Evolutionary conservation across 30 jellyfish, hydroid and myxozoan genomes (phyloP).

Genomic region (Nemopilema nomurai): DNA sequence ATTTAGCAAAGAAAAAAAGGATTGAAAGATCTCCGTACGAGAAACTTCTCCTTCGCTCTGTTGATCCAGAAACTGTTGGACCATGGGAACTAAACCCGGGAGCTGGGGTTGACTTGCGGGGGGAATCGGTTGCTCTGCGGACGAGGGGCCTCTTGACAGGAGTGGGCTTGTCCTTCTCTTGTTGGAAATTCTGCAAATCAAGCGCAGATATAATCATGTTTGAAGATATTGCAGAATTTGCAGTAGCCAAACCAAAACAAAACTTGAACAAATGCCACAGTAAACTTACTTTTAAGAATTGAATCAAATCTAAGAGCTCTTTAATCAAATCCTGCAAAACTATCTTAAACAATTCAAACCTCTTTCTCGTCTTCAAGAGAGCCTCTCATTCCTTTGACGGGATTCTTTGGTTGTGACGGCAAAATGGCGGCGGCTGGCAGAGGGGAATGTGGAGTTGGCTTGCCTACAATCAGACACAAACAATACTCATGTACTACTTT

Average conservation of each 20-base stretch:
- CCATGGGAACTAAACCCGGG: conserved; percentile 41
- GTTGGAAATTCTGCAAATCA: not conserved
- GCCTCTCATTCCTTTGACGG: conserved; percentile 24
- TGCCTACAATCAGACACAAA: not conserved
- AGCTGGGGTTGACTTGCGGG: conserved; percentile 27
- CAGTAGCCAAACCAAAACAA: too few relatives aligned
- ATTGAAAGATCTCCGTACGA: too few relatives aligned
- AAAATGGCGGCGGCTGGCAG: conserved; percentile 71
- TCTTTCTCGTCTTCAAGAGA: conserved; percentile 48
- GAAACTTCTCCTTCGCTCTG: conserved; percentile 31
- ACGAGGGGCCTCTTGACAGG: conserved; percentile 27
- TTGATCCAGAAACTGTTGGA: conserved; percentile 4
- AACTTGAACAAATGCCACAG: too few relatives aligned
- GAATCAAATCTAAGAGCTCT: too few relatives aligned
- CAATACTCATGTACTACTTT: too few relatives aligned
- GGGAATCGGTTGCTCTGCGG: conserved; percentile 57
- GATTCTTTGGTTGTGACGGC: conserved; percentile 72
- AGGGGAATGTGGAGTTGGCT: not conserved
- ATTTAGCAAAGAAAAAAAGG: too few relatives aligned
- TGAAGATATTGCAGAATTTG: too few relatives aligned
- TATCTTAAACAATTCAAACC: conserved; percentile 3
- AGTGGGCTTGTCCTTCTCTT: conserved; percentile 30
- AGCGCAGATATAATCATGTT: not conserved
- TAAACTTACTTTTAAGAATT: too few relatives aligned
- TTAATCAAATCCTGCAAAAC: too few relatives aligned